Base-by-base conservation (phyloP, 2,888 invertebrate species). In the Cryptus armator region DNA sequence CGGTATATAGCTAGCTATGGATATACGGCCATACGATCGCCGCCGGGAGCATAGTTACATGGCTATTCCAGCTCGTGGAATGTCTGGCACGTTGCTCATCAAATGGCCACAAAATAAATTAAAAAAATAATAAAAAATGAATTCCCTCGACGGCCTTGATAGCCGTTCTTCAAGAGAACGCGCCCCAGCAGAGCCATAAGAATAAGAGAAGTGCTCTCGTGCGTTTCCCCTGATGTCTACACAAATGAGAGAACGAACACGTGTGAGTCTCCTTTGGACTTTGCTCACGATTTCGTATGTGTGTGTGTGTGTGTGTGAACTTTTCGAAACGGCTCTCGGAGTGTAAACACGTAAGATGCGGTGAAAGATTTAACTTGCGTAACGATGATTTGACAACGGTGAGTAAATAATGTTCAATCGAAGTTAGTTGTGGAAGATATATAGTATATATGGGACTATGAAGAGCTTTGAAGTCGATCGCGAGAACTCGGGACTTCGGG, bases 1-100 rank as follows among this genome's bases (percentile, higher is more conserved):
- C 29, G 19, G 59, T 59, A 24, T 62, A 29, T 14, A 32, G 56
- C 24, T 37, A 59, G 19, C 14, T 24, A 32, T 29, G 14, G 29
- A 6, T 62, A 29, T 24, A 62, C 62, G 24, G 24, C n/a, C 59
- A 24, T 77, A 84, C 72, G 81, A 71, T 81, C 71, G 43, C 79
- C 75, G 82, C 79, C 84, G 56, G 82, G 76, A 83, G 86, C 87
- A 84, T 85, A 86, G 87, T 84, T 85, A 86, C 87, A 85, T 80
- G 90, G 90, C 90, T 91, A 91, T 91, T 90, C 89, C 89, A 90
- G 88, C 84, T 59, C 89, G 89, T 90, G 92, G 93, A 93, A 93
- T 93, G 92, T 89, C 88, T 90, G 92, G 93, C 92, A 93, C 91
- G 92, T 92, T 91, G 91, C 92, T 92, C 93, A 92, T 93, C 93